Evolutionary conservation across 2,113 vertebrate species (phyloP).

Genomic region (Taxidea taxus): DNA sequence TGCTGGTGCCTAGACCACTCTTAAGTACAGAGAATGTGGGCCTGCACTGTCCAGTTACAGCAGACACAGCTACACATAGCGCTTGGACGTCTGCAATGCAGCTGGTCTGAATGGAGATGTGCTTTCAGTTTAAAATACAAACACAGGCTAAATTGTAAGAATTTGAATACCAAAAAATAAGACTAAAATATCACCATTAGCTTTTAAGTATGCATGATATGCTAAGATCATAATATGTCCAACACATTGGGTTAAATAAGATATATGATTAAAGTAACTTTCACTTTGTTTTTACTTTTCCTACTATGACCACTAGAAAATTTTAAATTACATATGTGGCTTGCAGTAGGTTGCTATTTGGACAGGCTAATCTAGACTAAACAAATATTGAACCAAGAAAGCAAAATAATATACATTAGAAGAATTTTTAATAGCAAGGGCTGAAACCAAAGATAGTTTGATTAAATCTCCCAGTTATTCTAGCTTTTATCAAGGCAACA

Average conservation of each 20-base stretch:
- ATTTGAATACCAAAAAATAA: background rate
- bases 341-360: background rate
- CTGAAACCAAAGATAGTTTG: background rate
- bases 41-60: background rate
- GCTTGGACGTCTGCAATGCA: background rate
- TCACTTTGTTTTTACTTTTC: background rate
- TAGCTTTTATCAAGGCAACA: background rate
- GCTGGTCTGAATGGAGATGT: background rate
- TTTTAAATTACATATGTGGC: background rate
- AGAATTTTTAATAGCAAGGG: background rate
- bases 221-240: background rate
- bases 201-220: background rate
- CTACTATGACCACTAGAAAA: background rate
- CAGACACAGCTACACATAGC: background rate
- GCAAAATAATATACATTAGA: background rate
- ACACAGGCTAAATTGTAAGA: background rate
- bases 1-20: background rate
- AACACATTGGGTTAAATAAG: background rate
- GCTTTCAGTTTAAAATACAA: background rate
- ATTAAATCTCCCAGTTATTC: background rate
- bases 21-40: background rate
- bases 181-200: background rate
- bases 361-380: background rate
- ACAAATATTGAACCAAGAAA: background rate
- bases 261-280: background rate